Evolutionary conservation across 1,140 invertebrate genomes (phyloP).

Genomic region (Drosophila pruinosa): DNA sequence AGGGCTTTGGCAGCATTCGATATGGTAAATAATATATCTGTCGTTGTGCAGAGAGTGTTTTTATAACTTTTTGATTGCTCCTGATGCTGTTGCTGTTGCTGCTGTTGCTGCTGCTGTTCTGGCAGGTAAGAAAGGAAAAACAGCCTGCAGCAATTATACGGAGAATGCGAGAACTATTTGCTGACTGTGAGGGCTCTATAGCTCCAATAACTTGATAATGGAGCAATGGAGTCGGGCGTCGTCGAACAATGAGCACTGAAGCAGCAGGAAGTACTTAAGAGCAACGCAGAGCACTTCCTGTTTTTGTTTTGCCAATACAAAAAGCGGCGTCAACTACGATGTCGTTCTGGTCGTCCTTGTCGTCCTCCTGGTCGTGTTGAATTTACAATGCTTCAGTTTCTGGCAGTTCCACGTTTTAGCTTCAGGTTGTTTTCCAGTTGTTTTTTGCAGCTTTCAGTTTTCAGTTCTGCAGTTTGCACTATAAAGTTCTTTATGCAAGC

Average conservation of each 20-base stretch:
- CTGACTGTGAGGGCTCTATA: conserved; percentile 27
- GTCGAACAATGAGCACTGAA: conserved; percentile 34
- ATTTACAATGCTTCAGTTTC: conserved; percentile 70
- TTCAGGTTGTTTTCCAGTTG: conserved; percentile 56
- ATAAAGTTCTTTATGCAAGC: conserved; percentile 56
- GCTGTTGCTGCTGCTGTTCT: conserved; percentile 15
- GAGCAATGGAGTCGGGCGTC: conserved; percentile 25
- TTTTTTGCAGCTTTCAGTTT: conserved; percentile 35
- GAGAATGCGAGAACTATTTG: conserved; percentile 65
- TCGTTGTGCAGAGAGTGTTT: conserved; percentile 30
- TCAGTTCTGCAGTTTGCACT: conserved; percentile 35
- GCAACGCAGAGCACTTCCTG: conserved; percentile 81
- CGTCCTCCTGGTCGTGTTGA: conserved; percentile 52
- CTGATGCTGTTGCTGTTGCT: conserved; percentile 22
- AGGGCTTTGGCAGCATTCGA: conserved; percentile 39
- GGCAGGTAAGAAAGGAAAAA: conserved; percentile 48
- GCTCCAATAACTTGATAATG: conserved; percentile 41
- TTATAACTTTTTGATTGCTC: conserved; percentile 72
- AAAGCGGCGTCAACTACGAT: conserved; percentile 63
- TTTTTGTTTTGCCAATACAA: conserved; percentile 81
- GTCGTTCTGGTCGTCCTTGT: conserved; percentile 61
- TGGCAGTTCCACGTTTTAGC: conserved; percentile 1
- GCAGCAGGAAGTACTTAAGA: conserved; percentile 80
- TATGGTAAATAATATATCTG: conserved; percentile 55
- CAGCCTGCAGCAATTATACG: conserved; percentile 62